A percentile compares a stretch with the other conserved stretches of the same genome.
Conservation (phyloP, 2,888 invertebrate species). For the Acanthopleura granulata region DNA sequence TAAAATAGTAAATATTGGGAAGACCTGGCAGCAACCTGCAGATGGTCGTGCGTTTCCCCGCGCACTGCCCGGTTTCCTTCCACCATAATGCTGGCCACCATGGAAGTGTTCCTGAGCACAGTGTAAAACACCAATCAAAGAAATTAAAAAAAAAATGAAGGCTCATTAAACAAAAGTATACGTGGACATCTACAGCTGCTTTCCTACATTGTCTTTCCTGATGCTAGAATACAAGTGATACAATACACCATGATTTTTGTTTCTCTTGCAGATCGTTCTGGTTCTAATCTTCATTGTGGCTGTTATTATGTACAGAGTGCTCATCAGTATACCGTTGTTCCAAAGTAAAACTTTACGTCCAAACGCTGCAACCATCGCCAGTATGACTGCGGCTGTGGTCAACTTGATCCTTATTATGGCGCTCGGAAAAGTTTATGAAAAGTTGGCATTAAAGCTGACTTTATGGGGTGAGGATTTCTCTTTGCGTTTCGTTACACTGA, state of each 20-base stretch:
- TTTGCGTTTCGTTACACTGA: not conserved
- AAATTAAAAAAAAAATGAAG: no score
- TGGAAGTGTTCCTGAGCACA: no score
- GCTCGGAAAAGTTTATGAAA: constrained; percentile 73
- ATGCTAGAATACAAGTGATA: no score
- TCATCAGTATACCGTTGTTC: constrained; percentile 73
- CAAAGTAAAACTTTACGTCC: constrained; percentile 69
- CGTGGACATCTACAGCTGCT: no score
- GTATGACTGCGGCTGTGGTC: constrained; percentile 73
- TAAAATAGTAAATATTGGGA: no score
- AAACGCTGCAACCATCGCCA: constrained; percentile 72
- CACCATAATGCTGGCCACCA: no score
- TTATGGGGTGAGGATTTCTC: constrained; percentile 71
- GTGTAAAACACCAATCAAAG: no score
- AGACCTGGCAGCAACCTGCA: no score
- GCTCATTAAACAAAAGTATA: no score
- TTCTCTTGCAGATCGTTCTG: constrained; percentile 70
- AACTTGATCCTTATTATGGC: constrained; percentile 74
- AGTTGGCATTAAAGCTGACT: constrained; percentile 73
- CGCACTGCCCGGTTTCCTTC: no score
- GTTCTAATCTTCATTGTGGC: constrained; percentile 75
- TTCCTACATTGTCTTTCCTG: no score
- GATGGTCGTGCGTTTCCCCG: no score
- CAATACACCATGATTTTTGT: not conserved
- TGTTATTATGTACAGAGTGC: constrained; percentile 74